phyloP scores from a whole-genome alignment of 35 echinoderm and acorn worm genomes.

The Heliocidaris tuberculata region DNA sequence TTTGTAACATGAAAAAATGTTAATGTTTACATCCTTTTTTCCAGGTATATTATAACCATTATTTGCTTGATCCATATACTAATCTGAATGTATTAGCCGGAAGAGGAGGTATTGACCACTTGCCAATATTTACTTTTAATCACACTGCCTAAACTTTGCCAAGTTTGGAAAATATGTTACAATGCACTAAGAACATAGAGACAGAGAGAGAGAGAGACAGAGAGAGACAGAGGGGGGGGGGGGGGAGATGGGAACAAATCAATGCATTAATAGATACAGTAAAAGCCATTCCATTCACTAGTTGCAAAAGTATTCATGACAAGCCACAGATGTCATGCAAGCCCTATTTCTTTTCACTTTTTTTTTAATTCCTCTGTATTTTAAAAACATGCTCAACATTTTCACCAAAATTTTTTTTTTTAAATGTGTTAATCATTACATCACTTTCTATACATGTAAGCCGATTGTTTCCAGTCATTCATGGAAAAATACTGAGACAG shows the following conservation, averaged over 20 bases:
- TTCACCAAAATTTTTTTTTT: background rate
- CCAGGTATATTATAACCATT: background rate
- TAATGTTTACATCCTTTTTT: constrained; percentile 3
- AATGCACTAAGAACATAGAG: background rate
- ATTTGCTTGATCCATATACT: background rate
- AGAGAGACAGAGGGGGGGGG: too few species aligned
- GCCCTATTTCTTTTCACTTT: background rate
- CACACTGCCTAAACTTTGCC: background rate
- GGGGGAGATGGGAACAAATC: too few species aligned
- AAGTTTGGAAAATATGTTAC: background rate
- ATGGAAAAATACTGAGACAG: background rate
- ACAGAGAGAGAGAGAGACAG: background rate
- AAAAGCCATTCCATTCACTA: too few species aligned
- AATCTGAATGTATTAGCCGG: background rate
- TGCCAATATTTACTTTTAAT: constrained; percentile 19
- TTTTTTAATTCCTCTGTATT: background rate
- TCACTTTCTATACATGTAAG: background rate
- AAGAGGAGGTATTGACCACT: background rate
- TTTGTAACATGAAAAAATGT: background rate
- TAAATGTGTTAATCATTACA: background rate
- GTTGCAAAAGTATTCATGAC: too few species aligned
- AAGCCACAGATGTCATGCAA: background rate
- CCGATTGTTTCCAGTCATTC: background rate
- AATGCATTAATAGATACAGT: too few species aligned
- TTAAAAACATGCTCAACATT: background rate